Percentiles rank a stretch among this genome's conserved stretches.
phyloP scores from a whole-genome alignment of 2,113 vertebrate genomes.

The Phyllostomus discolor region DNA sequence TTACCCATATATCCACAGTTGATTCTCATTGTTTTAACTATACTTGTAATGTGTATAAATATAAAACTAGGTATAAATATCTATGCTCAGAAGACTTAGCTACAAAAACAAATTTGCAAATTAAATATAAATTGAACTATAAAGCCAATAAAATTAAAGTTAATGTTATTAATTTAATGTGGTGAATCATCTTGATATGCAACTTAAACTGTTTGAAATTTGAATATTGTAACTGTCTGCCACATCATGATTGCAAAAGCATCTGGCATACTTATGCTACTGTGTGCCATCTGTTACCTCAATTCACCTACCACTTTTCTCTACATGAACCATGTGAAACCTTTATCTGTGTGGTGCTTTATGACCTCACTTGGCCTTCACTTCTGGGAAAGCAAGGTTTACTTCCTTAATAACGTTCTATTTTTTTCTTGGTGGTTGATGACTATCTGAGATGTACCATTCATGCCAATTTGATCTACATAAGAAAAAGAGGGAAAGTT shows the following conservation, averaged over 20 bases:
- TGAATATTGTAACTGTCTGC: not conserved
- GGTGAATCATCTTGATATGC: not conserved
- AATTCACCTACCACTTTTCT: not conserved
- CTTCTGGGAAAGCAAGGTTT: not conserved
- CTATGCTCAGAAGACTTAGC: not conserved
- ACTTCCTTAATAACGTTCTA: not conserved
- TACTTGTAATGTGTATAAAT: not conserved
- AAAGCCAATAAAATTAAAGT: slow-evolving; percentile 26
- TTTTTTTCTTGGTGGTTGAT: not conserved
- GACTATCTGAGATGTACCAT: not conserved
- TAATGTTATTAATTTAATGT: not conserved
- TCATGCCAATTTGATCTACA: not conserved
- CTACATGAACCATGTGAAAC: not conserved
- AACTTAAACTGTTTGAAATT: not conserved
- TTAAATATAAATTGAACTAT: not conserved
- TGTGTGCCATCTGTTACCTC: not conserved
- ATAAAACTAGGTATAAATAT: not conserved
- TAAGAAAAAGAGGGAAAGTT: not conserved
- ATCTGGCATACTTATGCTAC: not conserved
- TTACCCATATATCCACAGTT: no score
- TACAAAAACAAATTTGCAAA: not conserved
- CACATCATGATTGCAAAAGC: not conserved
- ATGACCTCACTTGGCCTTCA: not conserved
- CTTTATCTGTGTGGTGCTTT: not conserved
- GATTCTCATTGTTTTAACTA: not conserved